Base-by-base conservation (phyloP, 2,113 vertebrate genomes). In the Lonchura striata region DNA sequence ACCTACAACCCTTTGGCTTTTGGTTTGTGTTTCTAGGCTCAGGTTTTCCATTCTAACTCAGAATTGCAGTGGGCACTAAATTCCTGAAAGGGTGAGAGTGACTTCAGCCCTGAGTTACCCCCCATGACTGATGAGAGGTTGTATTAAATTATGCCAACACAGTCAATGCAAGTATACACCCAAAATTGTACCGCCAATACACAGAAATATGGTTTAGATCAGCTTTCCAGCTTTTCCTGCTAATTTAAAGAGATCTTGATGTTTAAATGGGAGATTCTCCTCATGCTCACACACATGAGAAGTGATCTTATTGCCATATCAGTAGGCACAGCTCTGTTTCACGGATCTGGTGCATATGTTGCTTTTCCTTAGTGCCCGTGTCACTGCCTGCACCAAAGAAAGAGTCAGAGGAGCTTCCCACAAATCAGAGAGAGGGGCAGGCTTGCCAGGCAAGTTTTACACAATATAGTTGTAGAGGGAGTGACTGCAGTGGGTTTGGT, bases 261-360 rank as follows among this genome's bases (percentile, higher is more conserved):
- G 42, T 23, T 18, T 56, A n/a, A 53, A n/a, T 11, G 15, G 35
- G 70, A 56, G 3, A 2, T 7, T 61, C 9, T 54, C 30, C 46
- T 88, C 15, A 0, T 9, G 25, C 52, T 63, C 3, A 1, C 18
- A 16, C 14, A 7, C 20, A 46, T 1, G 31, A 24, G 25, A 24
- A n/a, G 33, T 4, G 35, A 69, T 35, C 5, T 25, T 37, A 6
- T 0, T 59, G 13, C 31, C 0, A 0, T 8, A 13, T 63, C 41
- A 5, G 66, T 56, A 81, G 41, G 42, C 0, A 2, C 46, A 74
- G 60, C 33, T 86, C 65, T n/a, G n/a, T 35, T 74, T 74, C 25
- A 10, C 1, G 0, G 52, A 44, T 23, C 21, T 17, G 9, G 13
- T 15, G n/a, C 28, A 59, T 31, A 49, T 59, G 31, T 7, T 60